Conservation (phyloP, 2,113 vertebrate genomes). For the Tupaia tana region DNA sequence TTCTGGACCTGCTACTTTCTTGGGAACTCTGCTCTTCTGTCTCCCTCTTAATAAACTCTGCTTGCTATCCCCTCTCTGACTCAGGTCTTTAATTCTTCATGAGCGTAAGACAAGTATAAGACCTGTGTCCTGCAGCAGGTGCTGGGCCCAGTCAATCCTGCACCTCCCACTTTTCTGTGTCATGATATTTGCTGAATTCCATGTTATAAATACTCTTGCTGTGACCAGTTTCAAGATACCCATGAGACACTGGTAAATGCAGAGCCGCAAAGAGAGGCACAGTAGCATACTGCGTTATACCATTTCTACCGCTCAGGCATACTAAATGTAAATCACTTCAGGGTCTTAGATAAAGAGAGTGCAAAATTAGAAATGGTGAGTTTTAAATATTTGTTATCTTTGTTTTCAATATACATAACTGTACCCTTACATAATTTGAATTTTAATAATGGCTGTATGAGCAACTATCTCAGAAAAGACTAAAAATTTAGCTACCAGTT, state of each 20-base stretch:
- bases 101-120: no score
- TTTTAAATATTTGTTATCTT: neutral
- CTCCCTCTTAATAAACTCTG: no score
- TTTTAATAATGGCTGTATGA: neutral
- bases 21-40: no score
- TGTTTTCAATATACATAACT: neutral
- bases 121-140: no score
- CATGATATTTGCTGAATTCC: neutral
- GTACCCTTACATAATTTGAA: neutral
- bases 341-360: neutral
- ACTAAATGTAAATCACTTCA: neutral
- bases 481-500: neutral
- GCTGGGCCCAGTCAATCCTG: no score
- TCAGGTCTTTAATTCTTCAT: no score
- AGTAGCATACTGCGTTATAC: neutral
- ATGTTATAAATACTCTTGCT: neutral
- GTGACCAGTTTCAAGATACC: neutral
- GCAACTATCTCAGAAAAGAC: neutral
- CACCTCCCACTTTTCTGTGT: no score
- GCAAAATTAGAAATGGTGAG: neutral
- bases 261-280: neutral
- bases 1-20: no score
- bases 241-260: neutral
- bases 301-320: neutral
- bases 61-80: no score